Evolutionary conservation across 2,113 vertebrate genomes (phyloP).

Genomic region (Cyanoliseus patagonus): DNA sequence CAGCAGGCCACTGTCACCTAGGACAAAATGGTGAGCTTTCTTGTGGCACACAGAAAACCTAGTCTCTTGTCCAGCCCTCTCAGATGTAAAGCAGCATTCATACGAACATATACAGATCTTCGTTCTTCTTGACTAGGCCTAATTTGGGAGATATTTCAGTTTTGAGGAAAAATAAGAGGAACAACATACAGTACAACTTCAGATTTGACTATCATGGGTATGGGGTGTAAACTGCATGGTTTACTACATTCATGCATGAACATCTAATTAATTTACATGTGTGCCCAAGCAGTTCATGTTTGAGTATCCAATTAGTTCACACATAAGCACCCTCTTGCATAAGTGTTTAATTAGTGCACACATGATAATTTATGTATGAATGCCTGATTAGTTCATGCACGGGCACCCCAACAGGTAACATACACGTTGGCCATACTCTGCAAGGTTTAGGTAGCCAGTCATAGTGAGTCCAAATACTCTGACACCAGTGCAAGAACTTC

Average conservation of each 20-base stretch:
- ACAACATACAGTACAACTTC: neutral
- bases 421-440: neutral
- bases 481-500: neutral
- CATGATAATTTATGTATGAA: neutral
- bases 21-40: neutral
- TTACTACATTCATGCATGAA: neutral
- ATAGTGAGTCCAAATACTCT: neutral
- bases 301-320: neutral
- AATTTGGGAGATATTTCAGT: neutral
- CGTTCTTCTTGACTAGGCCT: neutral
- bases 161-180: neutral
- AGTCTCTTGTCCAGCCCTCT: neutral
- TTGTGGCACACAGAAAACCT: neutral
- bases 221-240: neutral
- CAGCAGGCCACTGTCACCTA: neutral
- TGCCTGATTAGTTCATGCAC: neutral
- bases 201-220: neutral
- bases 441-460: neutral
- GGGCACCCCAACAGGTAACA: neutral
- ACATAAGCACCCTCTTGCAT: fast-evolving
- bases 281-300: neutral
- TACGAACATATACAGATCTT: fast-evolving
- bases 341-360: neutral
- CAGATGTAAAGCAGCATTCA: neutral
- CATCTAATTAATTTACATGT: fast-evolving